These are phyloP conservation scores for Dermolepida albohirtum DNA, from an alignment of 2,888 invertebrate species.

Conservation along the genomic window DNA sequence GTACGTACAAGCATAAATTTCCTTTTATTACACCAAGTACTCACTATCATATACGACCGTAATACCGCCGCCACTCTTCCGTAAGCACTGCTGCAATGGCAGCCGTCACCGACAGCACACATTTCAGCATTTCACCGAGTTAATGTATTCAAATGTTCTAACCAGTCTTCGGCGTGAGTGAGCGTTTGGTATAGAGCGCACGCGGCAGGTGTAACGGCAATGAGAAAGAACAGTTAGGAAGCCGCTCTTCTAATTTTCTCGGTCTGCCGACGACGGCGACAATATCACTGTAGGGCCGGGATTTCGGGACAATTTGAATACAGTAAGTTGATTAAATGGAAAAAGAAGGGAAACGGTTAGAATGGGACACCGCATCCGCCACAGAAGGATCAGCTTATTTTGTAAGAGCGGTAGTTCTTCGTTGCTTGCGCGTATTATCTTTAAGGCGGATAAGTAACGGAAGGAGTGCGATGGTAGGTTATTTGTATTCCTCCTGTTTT, in stretches of 20 bases:
- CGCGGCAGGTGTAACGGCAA: conserved; percentile 30
- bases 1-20: too few relatives aligned
- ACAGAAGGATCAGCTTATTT: too few relatives aligned
- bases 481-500: too few relatives aligned
- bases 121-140: conserved; percentile 3
- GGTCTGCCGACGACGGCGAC: conserved; percentile 3
- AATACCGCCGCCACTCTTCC: conserved; percentile 4
- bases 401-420: too few relatives aligned
- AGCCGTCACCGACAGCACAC: conserved; percentile 1
- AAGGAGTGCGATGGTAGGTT: background rate
- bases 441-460: too few relatives aligned
- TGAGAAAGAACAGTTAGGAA: conserved; percentile 29
- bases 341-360: conserved; percentile 3
- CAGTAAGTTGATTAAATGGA: conserved; percentile 30
- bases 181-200: background rate
- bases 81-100: background rate
- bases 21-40: too few relatives aligned
- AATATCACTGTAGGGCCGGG: background rate
- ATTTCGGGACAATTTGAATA: conserved; percentile 33
- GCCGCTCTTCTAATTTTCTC: conserved; percentile 30
- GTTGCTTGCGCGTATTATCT: too few relatives aligned
- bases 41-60: background rate
- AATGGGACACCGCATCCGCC: background rate
- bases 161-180: conserved; percentile 5
- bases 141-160: conserved; percentile 26